phyloP scores from a whole-genome alignment of 2,113 vertebrate species.

The Phyllostomus hastatus region DNA sequence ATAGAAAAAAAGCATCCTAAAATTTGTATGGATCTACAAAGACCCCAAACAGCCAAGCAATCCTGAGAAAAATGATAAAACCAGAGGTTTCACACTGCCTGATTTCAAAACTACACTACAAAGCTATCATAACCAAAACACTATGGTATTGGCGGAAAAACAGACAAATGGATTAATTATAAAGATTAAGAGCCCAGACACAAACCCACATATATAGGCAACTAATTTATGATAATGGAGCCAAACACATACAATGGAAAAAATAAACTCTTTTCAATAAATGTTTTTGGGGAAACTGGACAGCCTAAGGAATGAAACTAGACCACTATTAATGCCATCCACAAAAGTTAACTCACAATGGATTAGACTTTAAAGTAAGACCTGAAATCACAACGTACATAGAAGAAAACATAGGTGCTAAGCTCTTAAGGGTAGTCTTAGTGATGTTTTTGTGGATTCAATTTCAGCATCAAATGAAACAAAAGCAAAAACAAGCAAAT shows the following conservation, averaged over 20 bases:
- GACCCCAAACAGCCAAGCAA: background rate
- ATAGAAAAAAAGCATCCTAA: background rate
- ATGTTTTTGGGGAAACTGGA: background rate
- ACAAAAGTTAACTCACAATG: background rate
- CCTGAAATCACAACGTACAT: background rate
- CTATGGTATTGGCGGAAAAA: too few species aligned
- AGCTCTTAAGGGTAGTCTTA: background rate
- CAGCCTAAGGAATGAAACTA: background rate
- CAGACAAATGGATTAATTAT: too few species aligned
- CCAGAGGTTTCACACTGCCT: background rate
- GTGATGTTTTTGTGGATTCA: background rate
- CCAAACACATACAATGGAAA: too few species aligned
- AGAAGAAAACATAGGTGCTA: background rate
- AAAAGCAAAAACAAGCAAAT: background rate
- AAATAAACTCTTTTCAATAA: background rate
- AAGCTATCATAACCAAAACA: too few species aligned
- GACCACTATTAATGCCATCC: background rate
- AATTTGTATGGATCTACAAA: background rate
- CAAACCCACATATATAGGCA: background rate
- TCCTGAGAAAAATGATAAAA: background rate
- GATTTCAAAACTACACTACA: background rate
- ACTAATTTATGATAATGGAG: background rate
- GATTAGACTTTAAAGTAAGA: background rate
- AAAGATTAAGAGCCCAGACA: background rate
- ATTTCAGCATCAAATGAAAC: background rate